Evolutionary conservation across 1,140 invertebrate genomes (phyloP), one percentile per base, ranked within the genome.

Genomic region (Nylanderia fulva): DNA sequence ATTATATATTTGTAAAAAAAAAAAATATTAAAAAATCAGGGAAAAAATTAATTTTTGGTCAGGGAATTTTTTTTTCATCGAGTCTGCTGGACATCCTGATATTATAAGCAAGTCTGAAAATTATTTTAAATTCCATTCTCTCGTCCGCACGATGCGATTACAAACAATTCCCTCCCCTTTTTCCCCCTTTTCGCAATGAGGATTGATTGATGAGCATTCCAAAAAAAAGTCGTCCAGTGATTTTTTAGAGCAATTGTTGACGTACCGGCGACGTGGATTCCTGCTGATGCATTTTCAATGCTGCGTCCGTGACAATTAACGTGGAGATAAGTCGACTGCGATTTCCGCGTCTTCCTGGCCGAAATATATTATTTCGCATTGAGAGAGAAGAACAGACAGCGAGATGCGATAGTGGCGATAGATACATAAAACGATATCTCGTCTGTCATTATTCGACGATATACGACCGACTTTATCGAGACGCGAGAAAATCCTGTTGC

Each of bases 251-350:
- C 66, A 88, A 86, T 79, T 74, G 36, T 89, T 77, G 36, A 90
- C 88, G 80, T 90, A 90, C 88, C 88, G 79, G 80, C 87, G 80
- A 48, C 74, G 88, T 86, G 69, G 88, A 72, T 77, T 27, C 74
- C 80, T 77, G 87, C 66, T 71, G 90, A 89, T 88, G 80, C 87
- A 90, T 90, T 90, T n/a, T 89, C 88, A 90, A 84, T 68, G 90
- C 90, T 91, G 90, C 89, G 85, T 91, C 89, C 87, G 75, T 89
- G 68, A 89, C 77, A 90, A 88, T 90, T 86, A 89, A 89, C 88
- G 87, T 84, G 77, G 80, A 85, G 33, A 89, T 90, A 86, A 89
- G 87, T 89, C 79, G 87, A 89, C 87, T 89, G 88, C 79, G 84
- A 58, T 85, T 63, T 74, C 61, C 85, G 79, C 68, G 83, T 88